phyloP scores from a whole-genome alignment of 2,113 vertebrate genomes.

The Leptocoma aspasia region DNA sequence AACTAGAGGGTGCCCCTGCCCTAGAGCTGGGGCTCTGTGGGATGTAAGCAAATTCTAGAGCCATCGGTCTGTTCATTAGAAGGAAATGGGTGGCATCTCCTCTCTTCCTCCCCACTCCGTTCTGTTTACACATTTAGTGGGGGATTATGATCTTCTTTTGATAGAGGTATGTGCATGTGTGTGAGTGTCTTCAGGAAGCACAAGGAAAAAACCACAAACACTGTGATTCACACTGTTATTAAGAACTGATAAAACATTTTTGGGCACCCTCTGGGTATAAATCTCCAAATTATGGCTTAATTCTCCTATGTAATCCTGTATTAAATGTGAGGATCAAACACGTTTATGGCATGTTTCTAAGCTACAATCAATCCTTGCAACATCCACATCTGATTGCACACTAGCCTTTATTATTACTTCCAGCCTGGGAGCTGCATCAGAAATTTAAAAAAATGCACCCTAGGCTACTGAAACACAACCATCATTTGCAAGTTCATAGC shows the following conservation, averaged over 20 bases:
- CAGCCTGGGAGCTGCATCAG: neutral
- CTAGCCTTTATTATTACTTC: neutral
- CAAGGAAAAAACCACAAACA: neutral
- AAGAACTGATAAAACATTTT: neutral
- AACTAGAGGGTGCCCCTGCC: neutral
- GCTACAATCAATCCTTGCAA: neutral
- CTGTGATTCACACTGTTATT: neutral
- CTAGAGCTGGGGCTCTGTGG: accelerated
- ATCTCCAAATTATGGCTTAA: neutral
- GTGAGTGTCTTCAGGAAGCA: neutral
- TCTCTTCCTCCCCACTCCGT: neutral
- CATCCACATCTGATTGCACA: neutral
- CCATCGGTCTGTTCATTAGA: neutral
- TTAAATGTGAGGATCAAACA: neutral
- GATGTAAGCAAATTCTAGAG: neutral
- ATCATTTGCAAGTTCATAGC: neutral
- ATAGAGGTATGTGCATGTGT: neutral
- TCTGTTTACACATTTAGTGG: neutral
- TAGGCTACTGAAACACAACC: neutral
- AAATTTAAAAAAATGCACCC: neutral
- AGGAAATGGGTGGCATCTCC: neutral
- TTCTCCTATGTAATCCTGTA: neutral
- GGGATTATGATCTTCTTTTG: neutral
- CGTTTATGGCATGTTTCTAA: neutral
- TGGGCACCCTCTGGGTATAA: neutral